Conservation (phyloP, 2,797 vertebrate species). For the Xenopus petersii region DNA sequence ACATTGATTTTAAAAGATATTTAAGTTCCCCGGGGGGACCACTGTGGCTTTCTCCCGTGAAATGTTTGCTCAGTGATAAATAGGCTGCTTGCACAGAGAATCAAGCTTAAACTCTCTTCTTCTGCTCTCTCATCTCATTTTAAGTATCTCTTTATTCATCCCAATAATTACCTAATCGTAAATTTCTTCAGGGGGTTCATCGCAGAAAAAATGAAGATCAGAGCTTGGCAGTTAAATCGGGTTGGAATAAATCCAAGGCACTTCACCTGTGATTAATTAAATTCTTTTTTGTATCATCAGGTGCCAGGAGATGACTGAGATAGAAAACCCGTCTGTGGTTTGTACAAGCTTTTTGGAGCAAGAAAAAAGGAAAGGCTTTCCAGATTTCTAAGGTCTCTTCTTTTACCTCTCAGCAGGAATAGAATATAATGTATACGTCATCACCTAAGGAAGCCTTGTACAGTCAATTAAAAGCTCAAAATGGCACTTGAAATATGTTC, state of each 20-base stretch:
- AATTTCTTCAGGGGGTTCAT: conserved; percentile 79
- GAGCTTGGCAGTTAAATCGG: conserved; percentile 72
- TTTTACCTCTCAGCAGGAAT: conserved; percentile 13
- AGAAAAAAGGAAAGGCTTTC: conserved; percentile 24
- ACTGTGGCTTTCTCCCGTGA: conserved; percentile 51
- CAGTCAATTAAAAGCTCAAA: background rate
- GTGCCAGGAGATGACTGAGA: conserved; percentile 71
- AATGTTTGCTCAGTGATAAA: conserved; percentile 54
- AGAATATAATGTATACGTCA: background rate
- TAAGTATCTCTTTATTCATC: conserved; percentile 80
- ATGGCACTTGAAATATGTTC: background rate
- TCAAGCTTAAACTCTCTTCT: conserved; percentile 57
- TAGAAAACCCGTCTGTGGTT: conserved; percentile 56
- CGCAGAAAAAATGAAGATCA: conserved; percentile 78
- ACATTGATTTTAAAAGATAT: conserved; percentile 52
- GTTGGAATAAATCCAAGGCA: conserved; percentile 71
- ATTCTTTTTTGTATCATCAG: conserved; percentile 60
- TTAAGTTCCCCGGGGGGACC: no score
- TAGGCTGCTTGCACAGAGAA: conserved; percentile 55
- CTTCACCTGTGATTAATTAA: conserved; percentile 82
- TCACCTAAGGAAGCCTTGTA: background rate
- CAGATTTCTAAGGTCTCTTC: conserved; percentile 9
- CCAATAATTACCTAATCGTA: conserved; percentile 76
- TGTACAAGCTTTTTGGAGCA: conserved; percentile 21
- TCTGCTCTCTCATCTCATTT: conserved; percentile 57